These are phyloP conservation scores for Phortica variegata DNA, from an alignment of 1,140 invertebrate genomes.

Conservation along the genomic window DNA sequence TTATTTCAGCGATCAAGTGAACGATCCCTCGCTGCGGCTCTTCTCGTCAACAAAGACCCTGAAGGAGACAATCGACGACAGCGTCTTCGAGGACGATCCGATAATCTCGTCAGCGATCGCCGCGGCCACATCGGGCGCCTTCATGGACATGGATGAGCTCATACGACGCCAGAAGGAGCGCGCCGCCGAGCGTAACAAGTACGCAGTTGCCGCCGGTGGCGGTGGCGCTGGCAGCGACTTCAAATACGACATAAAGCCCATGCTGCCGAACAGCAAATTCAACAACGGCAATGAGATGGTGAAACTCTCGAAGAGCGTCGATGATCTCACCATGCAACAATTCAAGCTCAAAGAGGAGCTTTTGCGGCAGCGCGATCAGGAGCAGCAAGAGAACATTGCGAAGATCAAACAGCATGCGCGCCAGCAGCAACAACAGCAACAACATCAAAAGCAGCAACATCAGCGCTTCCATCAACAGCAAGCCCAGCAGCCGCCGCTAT, in stretches of 20 bases:
- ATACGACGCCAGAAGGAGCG: constrained; percentile 47
- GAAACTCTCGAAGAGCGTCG: constrained; percentile 52
- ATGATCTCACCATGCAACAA: constrained; percentile 48
- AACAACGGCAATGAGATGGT: constrained; percentile 46
- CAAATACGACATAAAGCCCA: constrained; percentile 49
- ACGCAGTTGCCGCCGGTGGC: constrained; percentile 25
- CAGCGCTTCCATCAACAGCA: constrained; percentile 34
- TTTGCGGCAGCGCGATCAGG: constrained; percentile 41
- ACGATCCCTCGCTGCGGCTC: constrained; percentile 52
- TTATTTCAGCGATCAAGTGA: constrained; percentile 56
- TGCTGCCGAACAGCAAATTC: constrained; percentile 45
- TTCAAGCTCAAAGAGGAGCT: constrained; percentile 44
- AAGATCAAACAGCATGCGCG: constrained; percentile 50
- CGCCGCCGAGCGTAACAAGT: constrained; percentile 38
- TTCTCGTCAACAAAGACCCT: constrained; percentile 56
- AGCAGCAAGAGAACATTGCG: constrained; percentile 51
- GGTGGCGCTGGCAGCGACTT: constrained; percentile 27
- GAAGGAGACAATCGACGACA: constrained; percentile 53
- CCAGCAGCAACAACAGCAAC: constrained; percentile 34
- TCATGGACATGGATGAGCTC: constrained; percentile 55
- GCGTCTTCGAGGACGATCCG: constrained; percentile 56
- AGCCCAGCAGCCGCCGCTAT: constrained; percentile 23
- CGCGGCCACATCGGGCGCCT: constrained; percentile 50
- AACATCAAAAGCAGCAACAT: constrained; percentile 39
- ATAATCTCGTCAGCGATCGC: constrained; percentile 55